These are phyloP conservation scores for Heliconius himera DNA, from an alignment of 1,140 invertebrate species.

Conservation along the genomic window DNA sequence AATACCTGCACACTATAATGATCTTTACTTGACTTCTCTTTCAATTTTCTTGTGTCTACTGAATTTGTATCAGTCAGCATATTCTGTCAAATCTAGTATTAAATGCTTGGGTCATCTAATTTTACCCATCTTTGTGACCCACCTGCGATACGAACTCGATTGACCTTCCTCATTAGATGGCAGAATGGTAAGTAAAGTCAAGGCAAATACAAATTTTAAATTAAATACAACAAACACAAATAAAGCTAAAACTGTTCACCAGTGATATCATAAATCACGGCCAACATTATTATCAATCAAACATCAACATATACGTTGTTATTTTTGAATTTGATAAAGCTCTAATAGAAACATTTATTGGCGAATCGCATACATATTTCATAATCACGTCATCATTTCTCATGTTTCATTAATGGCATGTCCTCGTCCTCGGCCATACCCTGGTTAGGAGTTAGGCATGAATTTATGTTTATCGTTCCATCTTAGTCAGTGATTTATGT, in stretches of 20 bases:
- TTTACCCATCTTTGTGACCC: too few species aligned
- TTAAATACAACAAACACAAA: neutral
- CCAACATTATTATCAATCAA: neutral
- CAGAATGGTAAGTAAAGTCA: neutral
- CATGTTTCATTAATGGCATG: constrained; percentile 35
- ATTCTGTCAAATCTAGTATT: too few species aligned
- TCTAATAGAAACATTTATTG: constrained; percentile 13
- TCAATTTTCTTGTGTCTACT: neutral
- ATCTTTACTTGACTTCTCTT: neutral
- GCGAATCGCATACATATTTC: constrained; percentile 30
- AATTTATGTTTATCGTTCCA: constrained; percentile 30
- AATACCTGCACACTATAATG: neutral
- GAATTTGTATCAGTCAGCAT: too few species aligned
- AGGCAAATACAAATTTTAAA: neutral
- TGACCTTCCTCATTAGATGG: neutral
- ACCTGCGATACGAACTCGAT: too few species aligned
- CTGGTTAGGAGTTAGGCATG: constrained; percentile 17
- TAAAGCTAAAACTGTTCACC: neutral
- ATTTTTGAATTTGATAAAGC: constrained; percentile 9
- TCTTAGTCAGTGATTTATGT: constrained; percentile 23
- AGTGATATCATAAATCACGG: neutral
- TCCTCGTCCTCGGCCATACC: constrained; percentile 28
- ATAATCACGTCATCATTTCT: constrained; percentile 33
- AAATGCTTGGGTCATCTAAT: too few species aligned
- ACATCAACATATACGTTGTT: neutral